Base-by-base conservation (phyloP, 2,113 vertebrate genomes). In the Propithecus coquereli region DNA sequence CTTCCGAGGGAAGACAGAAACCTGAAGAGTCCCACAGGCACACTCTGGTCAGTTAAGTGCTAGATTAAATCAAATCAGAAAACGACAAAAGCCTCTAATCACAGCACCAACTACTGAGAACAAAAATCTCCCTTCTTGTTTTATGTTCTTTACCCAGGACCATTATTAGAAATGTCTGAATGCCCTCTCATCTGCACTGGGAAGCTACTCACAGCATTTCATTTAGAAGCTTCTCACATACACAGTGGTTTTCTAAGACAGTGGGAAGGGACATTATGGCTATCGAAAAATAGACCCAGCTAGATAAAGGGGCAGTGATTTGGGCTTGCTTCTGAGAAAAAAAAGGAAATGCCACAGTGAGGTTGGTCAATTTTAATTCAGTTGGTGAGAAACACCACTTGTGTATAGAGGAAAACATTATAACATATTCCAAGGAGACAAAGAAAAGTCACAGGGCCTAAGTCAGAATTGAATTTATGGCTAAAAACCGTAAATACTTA, bases 221-320 rank as follows among this genome's bases (percentile, higher is more conserved):
- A 76, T 94, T 97, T 66, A 93, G 54, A 97, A 91, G 40, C 81
- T 40, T 63, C 94, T 97, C 93, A 91, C 73, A 32, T 45, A 81
- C 71, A 79, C 68, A 81, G 88, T 34, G 40, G 61, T 81, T 79
- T 92, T 82, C 92, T 84, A 61, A 76, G 50, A 70, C 47, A 65
- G 94, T 5, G 45, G n/a, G 77, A 90, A 89, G 76, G 85, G 85
- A 92, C 45, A 27, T 91, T 50, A 84, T 47, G 45, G 80, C 73
- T 85, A 91, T 57, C 95, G 76, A 90, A 90, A 91, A 96, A 96
- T 34, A 97, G 90, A 82, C 61, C 87, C 91, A 93, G 76, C 61
- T 2, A 92, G 90, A 90, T 61, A 96, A 52, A 89, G 87, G 68
- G 88, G 66, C 87, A 95, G 61, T 32, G 20, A 66, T 77, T 94